Percentiles rank a stretch among this genome's conserved stretches.
phyloP scores from a whole-genome alignment of 92 coral and sea anemone genomes.

The Ricordea florida region DNA sequence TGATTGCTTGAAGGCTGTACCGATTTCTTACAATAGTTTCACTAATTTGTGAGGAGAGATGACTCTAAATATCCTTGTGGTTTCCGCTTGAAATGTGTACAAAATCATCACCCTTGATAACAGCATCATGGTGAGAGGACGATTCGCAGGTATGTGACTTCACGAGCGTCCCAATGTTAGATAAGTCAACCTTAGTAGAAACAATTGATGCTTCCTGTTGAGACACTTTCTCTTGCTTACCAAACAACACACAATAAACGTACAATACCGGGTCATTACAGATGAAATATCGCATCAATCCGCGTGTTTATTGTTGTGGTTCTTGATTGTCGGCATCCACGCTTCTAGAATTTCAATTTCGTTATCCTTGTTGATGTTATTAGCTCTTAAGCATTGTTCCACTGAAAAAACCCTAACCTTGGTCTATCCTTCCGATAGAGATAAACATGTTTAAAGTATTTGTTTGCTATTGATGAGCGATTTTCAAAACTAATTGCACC shows the following conservation, averaged over 20 bases:
- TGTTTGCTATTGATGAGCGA: no score
- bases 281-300: conserved; percentile 14
- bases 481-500: no score
- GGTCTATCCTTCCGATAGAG: no score
- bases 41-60: conserved; percentile 11
- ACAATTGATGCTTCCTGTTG: not conserved
- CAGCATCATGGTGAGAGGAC: conserved; percentile 10
- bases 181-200: conserved; percentile 24
- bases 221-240: conserved; percentile 1
- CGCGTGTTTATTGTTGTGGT: no score
- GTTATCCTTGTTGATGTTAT: no score
- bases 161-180: conserved; percentile 14
- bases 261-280: conserved; percentile 25
- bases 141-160: conserved; percentile 10
- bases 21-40: conserved; percentile 22
- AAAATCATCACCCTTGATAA: conserved; percentile 24
- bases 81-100: conserved; percentile 15
- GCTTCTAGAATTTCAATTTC: no score
- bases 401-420: no score
- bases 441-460: no score
- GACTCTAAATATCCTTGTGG: conserved; percentile 34
- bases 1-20: not conserved
- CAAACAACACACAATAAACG: conserved; percentile 18
- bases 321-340: no score
- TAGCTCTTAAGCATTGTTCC: no score